Percentiles rank a stretch among this genome's conserved stretches.
Conservation (phyloP, 2,888 invertebrate species). For the Xestia c-nigrum region DNA sequence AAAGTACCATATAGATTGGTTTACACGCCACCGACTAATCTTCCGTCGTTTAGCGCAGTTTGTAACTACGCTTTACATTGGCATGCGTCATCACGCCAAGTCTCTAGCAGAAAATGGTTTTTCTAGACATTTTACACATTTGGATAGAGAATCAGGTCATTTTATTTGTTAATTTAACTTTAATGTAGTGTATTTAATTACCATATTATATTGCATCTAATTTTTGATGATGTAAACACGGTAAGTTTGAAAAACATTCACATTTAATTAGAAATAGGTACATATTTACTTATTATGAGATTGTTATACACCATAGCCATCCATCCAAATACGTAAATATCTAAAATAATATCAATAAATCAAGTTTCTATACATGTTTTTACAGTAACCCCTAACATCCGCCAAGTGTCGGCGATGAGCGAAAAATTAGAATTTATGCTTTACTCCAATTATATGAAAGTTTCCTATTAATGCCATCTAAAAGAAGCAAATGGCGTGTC, state of each 20-base stretch:
- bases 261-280: conserved; percentile 22
- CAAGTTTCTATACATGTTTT: conserved; percentile 66
- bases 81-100: conserved; percentile 14
- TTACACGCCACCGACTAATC: conserved; percentile 8
- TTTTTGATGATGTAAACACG: conserved; percentile 5
- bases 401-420: conserved; percentile 21
- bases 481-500: conserved; percentile 54
- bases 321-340: conserved; percentile 59
- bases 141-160: conserved; percentile 41
- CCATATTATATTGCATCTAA: conserved; percentile 2
- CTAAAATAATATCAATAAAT: conserved; percentile 63
- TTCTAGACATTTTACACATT: conserved; percentile 61
- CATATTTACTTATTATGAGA: conserved; percentile 14
- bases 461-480: conserved; percentile 53
- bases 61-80: conserved; percentile 41
- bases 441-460: conserved; percentile 38
- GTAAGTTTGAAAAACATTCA: conserved; percentile 29
- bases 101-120: conserved; percentile 39
- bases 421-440: conserved; percentile 35
- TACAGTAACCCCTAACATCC: conserved; percentile 60
- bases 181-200: conserved; percentile 16
- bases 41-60: conserved; percentile 38
- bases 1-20: conserved; percentile 28
- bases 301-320: conserved; percentile 23
- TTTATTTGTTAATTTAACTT: not conserved